These are phyloP conservation scores for Tetropium fuscum DNA, from an alignment of 2,888 invertebrate genomes.

Conservation along the genomic window DNA sequence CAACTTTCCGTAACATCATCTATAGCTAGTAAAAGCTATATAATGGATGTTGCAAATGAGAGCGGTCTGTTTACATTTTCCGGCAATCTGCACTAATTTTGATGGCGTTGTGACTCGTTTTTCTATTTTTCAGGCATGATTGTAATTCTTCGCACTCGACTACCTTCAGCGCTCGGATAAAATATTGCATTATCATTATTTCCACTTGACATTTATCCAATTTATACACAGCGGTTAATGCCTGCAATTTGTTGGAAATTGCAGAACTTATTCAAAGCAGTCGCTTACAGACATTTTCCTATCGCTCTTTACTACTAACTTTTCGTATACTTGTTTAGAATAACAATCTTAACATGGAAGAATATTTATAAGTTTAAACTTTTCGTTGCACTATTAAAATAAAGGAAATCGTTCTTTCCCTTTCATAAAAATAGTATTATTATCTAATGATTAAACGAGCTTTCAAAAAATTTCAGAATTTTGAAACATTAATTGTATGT, in stretches of 20 bases:
- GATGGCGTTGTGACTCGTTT: constrained; percentile 65
- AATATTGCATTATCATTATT: constrained; percentile 64
- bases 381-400: too few species aligned
- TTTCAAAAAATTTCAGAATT: too few species aligned
- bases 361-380: too few species aligned
- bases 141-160: constrained; percentile 64
- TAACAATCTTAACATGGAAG: too few species aligned
- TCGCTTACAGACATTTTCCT: constrained; percentile 15
- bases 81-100: constrained; percentile 67
- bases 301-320: not conserved
- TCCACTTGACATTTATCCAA: constrained; percentile 61
- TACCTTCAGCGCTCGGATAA: constrained; percentile 55
- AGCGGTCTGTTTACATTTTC: constrained; percentile 63
- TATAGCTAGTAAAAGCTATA: constrained; percentile 36
- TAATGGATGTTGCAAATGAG: constrained; percentile 47
- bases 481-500: too few species aligned
- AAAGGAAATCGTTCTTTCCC: too few species aligned
- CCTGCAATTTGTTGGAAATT: constrained; percentile 41
- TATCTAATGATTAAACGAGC: too few species aligned
- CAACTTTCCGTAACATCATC: not conserved
- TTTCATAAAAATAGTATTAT: too few species aligned
- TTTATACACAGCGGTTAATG: constrained; percentile 38
- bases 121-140: constrained; percentile 66
- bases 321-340: too few species aligned
- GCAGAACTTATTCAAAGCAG: constrained; percentile 32